Percentiles rank a stretch among this genome's conserved stretches.
These are phyloP conservation scores for Ariolimax columbianus DNA, from an alignment of 2,888 invertebrate genomes.

Conservation along the genomic window DNA sequence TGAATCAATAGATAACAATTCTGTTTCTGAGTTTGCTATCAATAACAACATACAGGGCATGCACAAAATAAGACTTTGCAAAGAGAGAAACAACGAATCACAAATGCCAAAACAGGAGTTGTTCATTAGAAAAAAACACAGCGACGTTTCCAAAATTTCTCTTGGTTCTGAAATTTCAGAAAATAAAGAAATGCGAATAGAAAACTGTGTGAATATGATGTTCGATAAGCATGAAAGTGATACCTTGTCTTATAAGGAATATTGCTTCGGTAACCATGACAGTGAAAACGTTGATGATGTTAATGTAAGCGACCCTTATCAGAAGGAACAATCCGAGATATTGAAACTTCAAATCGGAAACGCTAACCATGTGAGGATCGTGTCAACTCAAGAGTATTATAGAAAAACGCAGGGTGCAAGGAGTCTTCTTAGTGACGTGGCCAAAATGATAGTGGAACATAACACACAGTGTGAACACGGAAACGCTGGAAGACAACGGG, in stretches of 20 bases:
- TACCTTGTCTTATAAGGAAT: not conserved
- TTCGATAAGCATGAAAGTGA: not conserved
- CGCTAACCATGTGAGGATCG: not conserved
- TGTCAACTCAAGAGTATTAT: slow-evolving; percentile 13
- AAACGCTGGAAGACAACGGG: not conserved
- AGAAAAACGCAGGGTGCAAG: not conserved
- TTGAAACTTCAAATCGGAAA: not conserved
- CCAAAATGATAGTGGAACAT: slow-evolving; percentile 4
- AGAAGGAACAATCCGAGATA: not conserved
- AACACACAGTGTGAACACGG: not conserved
- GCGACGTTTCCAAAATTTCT: not conserved
- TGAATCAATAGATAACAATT: not conserved
- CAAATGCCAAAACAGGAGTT: not conserved
- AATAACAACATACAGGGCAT: not conserved
- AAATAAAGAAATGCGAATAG: not conserved
- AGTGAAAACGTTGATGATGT: too few relatives aligned
- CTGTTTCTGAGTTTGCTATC: not conserved
- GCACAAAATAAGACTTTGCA: not conserved
- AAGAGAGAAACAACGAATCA: not conserved
- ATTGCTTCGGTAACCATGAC: not conserved
- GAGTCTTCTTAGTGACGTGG: not conserved
- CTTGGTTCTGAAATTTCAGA: not conserved
- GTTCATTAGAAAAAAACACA: not conserved
- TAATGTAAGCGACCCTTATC: not conserved
- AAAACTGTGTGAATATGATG: too few relatives aligned